These are phyloP conservation scores for Eudorcas thomsonii DNA, from an alignment of 2,113 vertebrate species.

Conservation along the genomic window DNA sequence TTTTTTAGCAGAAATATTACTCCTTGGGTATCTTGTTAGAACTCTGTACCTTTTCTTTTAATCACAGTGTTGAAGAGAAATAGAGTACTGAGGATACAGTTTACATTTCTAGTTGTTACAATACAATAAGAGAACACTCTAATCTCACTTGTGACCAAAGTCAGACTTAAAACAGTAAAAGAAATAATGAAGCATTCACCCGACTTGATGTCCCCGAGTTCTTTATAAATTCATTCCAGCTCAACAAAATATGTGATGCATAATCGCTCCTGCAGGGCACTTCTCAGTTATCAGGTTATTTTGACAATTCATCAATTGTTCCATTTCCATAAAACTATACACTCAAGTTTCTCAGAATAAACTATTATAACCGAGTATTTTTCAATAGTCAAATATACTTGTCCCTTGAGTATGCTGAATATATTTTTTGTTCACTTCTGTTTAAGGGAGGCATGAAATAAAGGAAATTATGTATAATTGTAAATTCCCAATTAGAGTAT, in stretches of 20 bases:
- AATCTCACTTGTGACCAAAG: background rate
- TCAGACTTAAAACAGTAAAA: conserved; percentile 1
- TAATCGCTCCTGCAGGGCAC: background rate
- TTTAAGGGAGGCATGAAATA: background rate
- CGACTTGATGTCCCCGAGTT: background rate
- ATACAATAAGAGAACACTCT: background rate
- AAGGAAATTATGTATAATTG: background rate
- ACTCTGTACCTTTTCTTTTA: background rate
- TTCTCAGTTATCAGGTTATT: conserved; percentile 3
- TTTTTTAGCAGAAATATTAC: background rate
- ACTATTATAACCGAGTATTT: background rate
- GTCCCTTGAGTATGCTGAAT: background rate
- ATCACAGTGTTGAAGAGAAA: background rate
- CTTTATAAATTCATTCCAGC: background rate
- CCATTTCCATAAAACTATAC: background rate
- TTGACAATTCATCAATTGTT: background rate
- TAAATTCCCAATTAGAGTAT: background rate
- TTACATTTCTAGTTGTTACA: background rate
- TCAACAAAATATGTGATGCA: conserved; percentile 2
- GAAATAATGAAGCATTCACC: background rate
- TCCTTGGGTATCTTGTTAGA: background rate
- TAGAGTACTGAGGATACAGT: background rate
- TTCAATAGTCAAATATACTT: conserved; percentile 24
- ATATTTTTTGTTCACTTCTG: background rate
- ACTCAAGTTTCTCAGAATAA: conserved; percentile 12